Base-by-base conservation (phyloP, 2,113 vertebrate species). In the Catharus bicknelli region DNA sequence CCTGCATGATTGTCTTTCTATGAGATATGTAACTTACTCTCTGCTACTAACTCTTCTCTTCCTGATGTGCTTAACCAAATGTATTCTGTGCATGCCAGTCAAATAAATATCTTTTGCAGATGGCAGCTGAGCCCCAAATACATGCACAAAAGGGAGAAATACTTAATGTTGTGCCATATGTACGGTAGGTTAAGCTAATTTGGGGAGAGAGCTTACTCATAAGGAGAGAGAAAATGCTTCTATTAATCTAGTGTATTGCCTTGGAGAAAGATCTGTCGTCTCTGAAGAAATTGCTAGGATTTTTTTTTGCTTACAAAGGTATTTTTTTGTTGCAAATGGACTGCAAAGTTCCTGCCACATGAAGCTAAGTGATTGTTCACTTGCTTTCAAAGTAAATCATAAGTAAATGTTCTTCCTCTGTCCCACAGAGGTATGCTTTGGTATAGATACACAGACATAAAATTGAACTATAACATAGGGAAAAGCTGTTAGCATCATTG, bases 41-140 rank as follows among this genome's bases (percentile, higher is more conserved):
- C 64, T 43, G 67, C 20, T 83, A 13, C 64, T 88, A 87, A 74
- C 64, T 57, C 13, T 38, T 83, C 42, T 92, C 40, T 90, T 86
- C 63, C 61, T 68, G 4, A 69, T 61, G 38, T 75, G n/a, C 50
- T 90, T 59, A 92, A 54, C 29, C 29, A 29, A 63, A 29, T 50
- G 13, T 50, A 5, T 80, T 64, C 12, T 53, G 29, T 91, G 81
- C 90, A 63, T 87, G 83, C 55, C 58, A 54, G 26, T 79, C 50
- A 73, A 77, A 72, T 32, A 66, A 76, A 51, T 77, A 26, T n/a
- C 47, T 86, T 57, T 27, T 86, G 53, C 61, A 80, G 76, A 20
- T 70, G 57, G 61, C 69, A 83, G 25, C 59, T 85, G 3, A 89
- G 47, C 11, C 55, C 36, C 47, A 26, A 48, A 76, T 26, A 34